Conservation (phyloP, 2,888 invertebrate species). For the Pteria penguin region DNA sequence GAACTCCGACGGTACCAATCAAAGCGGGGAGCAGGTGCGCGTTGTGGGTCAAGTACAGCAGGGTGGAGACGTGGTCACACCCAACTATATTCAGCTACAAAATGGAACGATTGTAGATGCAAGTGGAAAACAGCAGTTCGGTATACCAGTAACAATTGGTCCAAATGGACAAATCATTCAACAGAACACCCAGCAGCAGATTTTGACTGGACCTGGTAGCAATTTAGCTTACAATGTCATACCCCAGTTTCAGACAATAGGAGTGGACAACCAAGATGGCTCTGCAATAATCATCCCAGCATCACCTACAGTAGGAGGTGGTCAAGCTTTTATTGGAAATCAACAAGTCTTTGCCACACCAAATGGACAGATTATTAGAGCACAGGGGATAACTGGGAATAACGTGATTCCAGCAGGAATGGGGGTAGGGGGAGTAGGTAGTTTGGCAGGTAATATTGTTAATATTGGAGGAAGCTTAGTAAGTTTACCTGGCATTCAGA, state of each 20-base stretch:
- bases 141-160: conserved; percentile 36
- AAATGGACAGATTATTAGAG: conserved; percentile 68
- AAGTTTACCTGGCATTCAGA: conserved; percentile 58
- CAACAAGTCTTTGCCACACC: conserved; percentile 60
- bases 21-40: conserved; percentile 59
- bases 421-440: conserved; percentile 54
- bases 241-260: conserved; percentile 89
- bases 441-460: conserved; percentile 62
- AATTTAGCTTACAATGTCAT: conserved; percentile 83
- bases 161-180: conserved; percentile 82
- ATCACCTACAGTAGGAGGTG: conserved; percentile 21
- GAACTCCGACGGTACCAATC: conserved; percentile 60
- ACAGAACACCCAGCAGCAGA: conserved; percentile 60
- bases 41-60: conserved; percentile 62
- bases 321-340: conserved; percentile 41
- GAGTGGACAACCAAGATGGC: conserved; percentile 92
- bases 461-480: conserved; percentile 72
- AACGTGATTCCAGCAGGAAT: conserved; percentile 47
- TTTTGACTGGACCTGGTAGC: conserved; percentile 77
- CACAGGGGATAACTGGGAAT: conserved; percentile 57
- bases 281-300: conserved; percentile 91
- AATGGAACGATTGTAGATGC: conserved; percentile 62
- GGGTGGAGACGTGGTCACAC: conserved; percentile 65
- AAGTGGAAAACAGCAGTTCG: conserved; percentile 43
- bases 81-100: conserved; percentile 75